A percentile compares a stretch with the other conserved stretches of the same genome.
phyloP scores from a whole-genome alignment of 1,140 invertebrate species.

The Bombus haemorrhoidalis region DNA sequence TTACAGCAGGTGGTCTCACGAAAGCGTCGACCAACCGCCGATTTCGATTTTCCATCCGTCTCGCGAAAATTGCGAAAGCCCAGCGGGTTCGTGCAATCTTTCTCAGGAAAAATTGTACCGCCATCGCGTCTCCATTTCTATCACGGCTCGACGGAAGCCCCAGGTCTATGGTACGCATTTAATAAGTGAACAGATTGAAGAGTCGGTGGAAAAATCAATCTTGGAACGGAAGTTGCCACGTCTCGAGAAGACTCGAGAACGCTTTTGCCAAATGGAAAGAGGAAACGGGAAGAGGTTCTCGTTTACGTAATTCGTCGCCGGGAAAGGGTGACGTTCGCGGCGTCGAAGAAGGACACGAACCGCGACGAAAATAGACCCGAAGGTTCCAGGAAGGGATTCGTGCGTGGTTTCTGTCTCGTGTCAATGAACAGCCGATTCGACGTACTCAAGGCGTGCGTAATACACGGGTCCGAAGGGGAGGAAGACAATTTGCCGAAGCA shows the following conservation, averaged over 20 bases:
- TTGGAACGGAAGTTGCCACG: slow-evolving; percentile 3
- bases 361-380: slow-evolving; percentile 1
- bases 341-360: background rate
- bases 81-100: background rate
- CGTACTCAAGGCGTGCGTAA: background rate
- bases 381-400: slow-evolving; percentile 15
- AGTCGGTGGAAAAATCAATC: slow-evolving; percentile 16
- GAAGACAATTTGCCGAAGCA: background rate
- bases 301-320: slow-evolving; percentile 17
- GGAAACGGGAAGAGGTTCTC: background rate
- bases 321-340: background rate
- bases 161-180: background rate
- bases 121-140: background rate
- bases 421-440: slow-evolving; percentile 6
- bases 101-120: background rate
- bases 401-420: slow-evolving; percentile 1
- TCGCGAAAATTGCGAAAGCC: background rate
- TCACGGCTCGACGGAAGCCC: background rate
- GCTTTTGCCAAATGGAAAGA: background rate
- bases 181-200: background rate
- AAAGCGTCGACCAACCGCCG: background rate
- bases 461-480: background rate
- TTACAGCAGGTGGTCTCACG: background rate
- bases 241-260: background rate
- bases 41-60: background rate